Base-by-base conservation (phyloP, 2,113 vertebrate genomes). In the Sturnira hondurensis region DNA sequence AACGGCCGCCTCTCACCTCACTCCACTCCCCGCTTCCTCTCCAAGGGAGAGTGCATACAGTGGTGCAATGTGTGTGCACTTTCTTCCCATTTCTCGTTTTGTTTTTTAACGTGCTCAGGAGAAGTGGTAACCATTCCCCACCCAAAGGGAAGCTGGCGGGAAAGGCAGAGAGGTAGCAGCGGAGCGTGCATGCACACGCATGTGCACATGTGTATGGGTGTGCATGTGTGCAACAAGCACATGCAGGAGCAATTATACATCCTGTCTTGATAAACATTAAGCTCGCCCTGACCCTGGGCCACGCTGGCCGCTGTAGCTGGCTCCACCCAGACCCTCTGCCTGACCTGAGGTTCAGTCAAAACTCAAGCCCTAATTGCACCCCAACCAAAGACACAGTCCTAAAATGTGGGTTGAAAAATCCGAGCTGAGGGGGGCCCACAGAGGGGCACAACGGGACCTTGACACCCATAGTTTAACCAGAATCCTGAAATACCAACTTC, bases 251-350 rank as follows among this genome's bases (percentile, higher is more conserved):
- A 91, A 98, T 96, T 67, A 95, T 95, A 96, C 96, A 85, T 93
- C 97, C 93, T 97, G 95, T 88, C 86, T 50, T 92, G 80, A 98
- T 97, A 84, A 45, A 85, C 82, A 54, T 71, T 4, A n/a, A 76
- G 65, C 13, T 71, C 89, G 94, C 94, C 97, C 94, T 92, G 96
- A 97, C 97, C 97, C 97, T 68, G 67, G 93, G 54, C 91, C 94
- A 73, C 17, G 33, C 93, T 58, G 93, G 89, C 91, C 43, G 8
- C 96, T 78, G 92, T 83, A 87, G 97, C 97, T 77, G 97, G 95
- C 94, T 81, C 91, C 43, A 70, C 17, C n/a, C 92, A 56, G 16
- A 81, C 93, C 81, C 76, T 89, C 77, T 19, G 47, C 97, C 80
- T 97, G 95, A 96, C 96, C 96, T 89, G 92, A 97, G 96, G 96